Evolutionary conservation across 1,140 invertebrate species (phyloP).

Genomic region (Caerostris darwini): DNA sequence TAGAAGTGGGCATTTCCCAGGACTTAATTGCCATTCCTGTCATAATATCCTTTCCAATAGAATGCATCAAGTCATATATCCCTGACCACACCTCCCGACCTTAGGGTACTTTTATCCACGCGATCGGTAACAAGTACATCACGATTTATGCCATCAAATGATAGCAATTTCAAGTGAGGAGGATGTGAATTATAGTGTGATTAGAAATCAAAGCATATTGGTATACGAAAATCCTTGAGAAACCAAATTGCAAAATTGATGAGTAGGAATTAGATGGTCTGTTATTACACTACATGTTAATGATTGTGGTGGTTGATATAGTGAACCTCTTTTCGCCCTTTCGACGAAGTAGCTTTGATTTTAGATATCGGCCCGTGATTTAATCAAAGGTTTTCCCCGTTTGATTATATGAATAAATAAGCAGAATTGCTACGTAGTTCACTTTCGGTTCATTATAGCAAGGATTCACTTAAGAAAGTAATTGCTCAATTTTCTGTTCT

Average conservation of each 20-base stretch:
- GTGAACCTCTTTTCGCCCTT: not conserved
- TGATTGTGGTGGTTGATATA: not conserved
- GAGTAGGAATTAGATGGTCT: not conserved
- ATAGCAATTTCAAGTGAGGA: not conserved
- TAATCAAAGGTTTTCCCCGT: constrained; percentile 7
- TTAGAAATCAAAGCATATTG: constrained; percentile 12
- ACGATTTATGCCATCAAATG: not conserved
- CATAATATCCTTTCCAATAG: not conserved
- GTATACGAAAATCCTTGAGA: not conserved
- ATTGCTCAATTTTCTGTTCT: no score
- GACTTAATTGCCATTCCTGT: not conserved
- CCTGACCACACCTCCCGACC: not conserved
- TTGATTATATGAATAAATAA: not conserved
- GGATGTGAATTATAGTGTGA: not conserved
- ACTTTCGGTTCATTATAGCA: not conserved
- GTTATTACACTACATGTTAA: not conserved
- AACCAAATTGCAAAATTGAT: not conserved
- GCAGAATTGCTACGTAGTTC: not conserved
- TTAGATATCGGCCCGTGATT: not conserved
- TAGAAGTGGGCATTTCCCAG: not conserved
- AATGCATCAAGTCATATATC: not conserved
- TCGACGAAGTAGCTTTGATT: not conserved
- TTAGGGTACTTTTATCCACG: not conserved
- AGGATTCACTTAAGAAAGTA: no score
- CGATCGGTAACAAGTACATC: not conserved